phyloP scores from a whole-genome alignment of 2,888 invertebrate species.

The Chloromyia formosa region DNA sequence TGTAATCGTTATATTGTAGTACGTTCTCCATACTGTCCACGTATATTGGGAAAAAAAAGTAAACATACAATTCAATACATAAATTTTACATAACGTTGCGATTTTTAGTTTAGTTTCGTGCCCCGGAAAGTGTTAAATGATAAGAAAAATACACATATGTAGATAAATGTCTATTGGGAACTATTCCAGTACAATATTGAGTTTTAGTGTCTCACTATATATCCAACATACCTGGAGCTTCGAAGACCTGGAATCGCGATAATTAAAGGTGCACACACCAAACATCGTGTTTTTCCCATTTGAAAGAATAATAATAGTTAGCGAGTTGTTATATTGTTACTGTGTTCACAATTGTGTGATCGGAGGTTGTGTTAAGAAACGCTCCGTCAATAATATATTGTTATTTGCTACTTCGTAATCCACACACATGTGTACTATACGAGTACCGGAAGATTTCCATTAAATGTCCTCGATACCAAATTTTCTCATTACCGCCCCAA shows the following conservation, averaged over 20 bases:
- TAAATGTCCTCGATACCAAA: not conserved
- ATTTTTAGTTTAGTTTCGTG: constrained; percentile 41
- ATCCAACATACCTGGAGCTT: not conserved
- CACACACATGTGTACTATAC: not conserved
- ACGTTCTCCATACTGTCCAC: constrained; percentile 18
- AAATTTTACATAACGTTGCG: constrained; percentile 33
- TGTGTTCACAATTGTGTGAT: not conserved
- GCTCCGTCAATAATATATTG: not conserved
- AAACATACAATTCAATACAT: constrained; percentile 22
- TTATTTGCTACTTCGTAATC: constrained; percentile 24
- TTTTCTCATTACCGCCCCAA: too few relatives aligned
- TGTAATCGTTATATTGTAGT: not conserved
- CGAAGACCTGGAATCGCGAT: constrained; percentile 40
- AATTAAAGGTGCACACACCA: constrained; percentile 49
- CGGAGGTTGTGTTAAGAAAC: constrained; percentile 10
- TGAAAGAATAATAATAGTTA: constrained; percentile 30
- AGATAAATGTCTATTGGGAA: not conserved
- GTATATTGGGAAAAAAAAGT: constrained; percentile 10
- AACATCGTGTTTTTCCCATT: constrained; percentile 47
- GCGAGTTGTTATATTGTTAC: constrained; percentile 1
- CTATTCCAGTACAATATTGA: constrained; percentile 3
- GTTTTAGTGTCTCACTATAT: constrained; percentile 18
- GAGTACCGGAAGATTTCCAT: constrained; percentile 19
- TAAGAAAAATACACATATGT: constrained; percentile 35
- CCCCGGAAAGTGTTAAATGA: constrained; percentile 38